These are phyloP conservation scores for Leptocoma aspasia DNA, from an alignment of 2,113 vertebrate genomes.

Conservation along the genomic window DNA sequence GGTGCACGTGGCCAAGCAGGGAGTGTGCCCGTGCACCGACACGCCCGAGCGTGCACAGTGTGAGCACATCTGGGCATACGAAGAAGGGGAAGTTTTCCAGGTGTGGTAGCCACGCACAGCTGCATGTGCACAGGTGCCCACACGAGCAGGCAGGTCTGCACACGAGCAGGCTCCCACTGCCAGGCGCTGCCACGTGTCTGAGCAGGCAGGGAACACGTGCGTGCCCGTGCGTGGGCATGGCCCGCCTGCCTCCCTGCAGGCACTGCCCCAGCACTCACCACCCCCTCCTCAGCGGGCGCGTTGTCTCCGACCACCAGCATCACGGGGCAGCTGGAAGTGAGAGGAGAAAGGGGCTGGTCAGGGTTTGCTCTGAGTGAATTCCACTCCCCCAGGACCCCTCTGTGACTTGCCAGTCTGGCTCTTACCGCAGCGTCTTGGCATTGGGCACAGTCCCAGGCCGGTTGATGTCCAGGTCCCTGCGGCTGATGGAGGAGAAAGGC, in stretches of 20 bases:
- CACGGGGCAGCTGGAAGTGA: conserved; percentile 84
- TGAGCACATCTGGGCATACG: background rate
- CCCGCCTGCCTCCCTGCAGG: background rate
- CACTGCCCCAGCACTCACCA: conserved; percentile 78
- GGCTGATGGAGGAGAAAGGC: conserved; percentile 67
- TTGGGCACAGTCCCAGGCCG: conserved; percentile 88
- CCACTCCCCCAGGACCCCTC: background rate
- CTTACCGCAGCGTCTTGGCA: conserved; percentile 91
- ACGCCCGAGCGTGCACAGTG: rapidly evolving
- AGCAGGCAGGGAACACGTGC: background rate
- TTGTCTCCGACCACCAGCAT: conserved; percentile 98
- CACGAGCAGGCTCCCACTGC: rapidly evolving
- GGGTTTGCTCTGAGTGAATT: background rate
- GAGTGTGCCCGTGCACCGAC: rapidly evolving
- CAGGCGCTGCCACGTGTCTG: background rate
- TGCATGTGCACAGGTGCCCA: background rate
- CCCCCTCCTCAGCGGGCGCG: conserved; percentile 90
- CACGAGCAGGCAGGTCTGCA: rapidly evolving
- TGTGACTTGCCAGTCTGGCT: rapidly evolving
- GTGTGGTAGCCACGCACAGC: background rate
- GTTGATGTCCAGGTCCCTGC: conserved; percentile 95
- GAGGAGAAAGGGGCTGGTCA: background rate
- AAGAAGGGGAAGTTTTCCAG: background rate
- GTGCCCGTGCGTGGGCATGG: rapidly evolving
- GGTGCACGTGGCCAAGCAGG: background rate